Percentiles rank a stretch among this genome's conserved stretches.
Evolutionary conservation across 2,113 vertebrate species (phyloP).

Genomic region (Sorex fumeus): DNA sequence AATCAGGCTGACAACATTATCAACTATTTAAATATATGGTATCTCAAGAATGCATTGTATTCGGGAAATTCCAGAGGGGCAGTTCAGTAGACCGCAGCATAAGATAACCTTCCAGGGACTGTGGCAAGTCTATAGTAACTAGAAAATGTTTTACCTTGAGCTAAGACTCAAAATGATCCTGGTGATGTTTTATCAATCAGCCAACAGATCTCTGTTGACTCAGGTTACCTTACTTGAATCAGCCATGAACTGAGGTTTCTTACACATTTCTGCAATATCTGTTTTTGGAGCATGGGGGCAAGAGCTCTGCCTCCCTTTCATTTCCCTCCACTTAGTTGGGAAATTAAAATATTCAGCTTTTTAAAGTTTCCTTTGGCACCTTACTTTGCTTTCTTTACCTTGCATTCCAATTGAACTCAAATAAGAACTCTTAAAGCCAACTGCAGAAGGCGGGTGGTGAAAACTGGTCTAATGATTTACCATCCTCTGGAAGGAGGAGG

Average conservation of each 20-base stretch:
- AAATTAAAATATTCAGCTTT: conserved; percentile 50
- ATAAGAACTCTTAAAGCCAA: conserved; percentile 44
- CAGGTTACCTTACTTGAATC: conserved; percentile 24
- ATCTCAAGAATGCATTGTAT: conserved; percentile 82
- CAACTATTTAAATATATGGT: conserved; percentile 77
- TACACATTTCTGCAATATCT: conserved; percentile 19
- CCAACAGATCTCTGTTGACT: conserved; percentile 56
- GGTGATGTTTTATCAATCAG: conserved; percentile 51
- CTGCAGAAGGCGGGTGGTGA: neutral
- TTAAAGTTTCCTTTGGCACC: conserved; percentile 37
- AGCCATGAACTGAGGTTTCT: conserved; percentile 25
- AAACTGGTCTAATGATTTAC: conserved; percentile 53
- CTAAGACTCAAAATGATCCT: neutral
- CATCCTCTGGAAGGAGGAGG: conserved; percentile 59
- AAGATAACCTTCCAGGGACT: conserved; percentile 74
- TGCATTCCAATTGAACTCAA: conserved; percentile 43
- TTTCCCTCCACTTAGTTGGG: conserved; percentile 19
- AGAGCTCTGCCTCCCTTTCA: conserved; percentile 31
- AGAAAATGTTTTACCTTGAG: conserved; percentile 75
- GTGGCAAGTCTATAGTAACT: conserved; percentile 71
- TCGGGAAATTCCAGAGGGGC: conserved; percentile 72
- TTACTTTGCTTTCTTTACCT: conserved; percentile 43
- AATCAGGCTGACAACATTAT: conserved; percentile 71
- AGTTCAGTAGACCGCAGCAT: conserved; percentile 58
- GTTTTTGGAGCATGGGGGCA: neutral